phyloP scores from a whole-genome alignment of 2,797 vertebrate species.

The Lutjanus campechanus region DNA sequence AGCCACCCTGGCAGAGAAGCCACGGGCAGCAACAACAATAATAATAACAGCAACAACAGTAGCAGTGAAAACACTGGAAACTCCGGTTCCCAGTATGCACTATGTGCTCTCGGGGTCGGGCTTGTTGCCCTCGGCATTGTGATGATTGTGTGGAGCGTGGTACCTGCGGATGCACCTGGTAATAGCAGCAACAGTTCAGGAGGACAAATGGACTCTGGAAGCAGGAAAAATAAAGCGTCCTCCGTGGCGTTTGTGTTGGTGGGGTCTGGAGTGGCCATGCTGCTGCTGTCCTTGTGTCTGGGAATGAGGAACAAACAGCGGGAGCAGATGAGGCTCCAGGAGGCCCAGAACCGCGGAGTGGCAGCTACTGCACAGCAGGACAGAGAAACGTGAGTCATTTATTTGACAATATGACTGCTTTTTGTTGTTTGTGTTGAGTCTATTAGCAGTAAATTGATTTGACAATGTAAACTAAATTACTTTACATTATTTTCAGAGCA shows the following conservation, averaged over 20 bases:
- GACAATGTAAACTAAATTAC: not conserved
- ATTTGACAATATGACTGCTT: not conserved
- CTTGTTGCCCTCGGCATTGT: slow-evolving; percentile 94
- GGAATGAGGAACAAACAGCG: slow-evolving; percentile 90
- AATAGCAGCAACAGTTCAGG: slow-evolving; percentile 80
- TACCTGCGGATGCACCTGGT: slow-evolving; percentile 76
- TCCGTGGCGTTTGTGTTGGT: slow-evolving; percentile 94
- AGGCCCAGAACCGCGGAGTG: slow-evolving; percentile 53
- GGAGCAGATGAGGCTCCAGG: slow-evolving; percentile 74
- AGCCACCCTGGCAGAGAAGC: slow-evolving; percentile 14
- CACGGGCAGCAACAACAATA: not conserved
- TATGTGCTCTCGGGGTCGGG: slow-evolving; percentile 94
- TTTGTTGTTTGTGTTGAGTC: not conserved
- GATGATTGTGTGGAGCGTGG: slow-evolving; percentile 97
- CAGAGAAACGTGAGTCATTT: slow-evolving; percentile 78
- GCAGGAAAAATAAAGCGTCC: slow-evolving; percentile 86
- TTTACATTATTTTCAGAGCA: not conserved
- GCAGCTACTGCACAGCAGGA: slow-evolving; percentile 44
- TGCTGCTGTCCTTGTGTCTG: slow-evolving; percentile 93
- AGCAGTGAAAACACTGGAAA: slow-evolving; percentile 73
- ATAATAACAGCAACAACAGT: slow-evolving; percentile 44
- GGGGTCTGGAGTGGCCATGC: slow-evolving; percentile 89
- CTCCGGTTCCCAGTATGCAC: slow-evolving; percentile 93
- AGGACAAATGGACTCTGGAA: not conserved
- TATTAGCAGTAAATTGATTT: not conserved